These are phyloP conservation scores for Thalassaphorura encarpata DNA, from an alignment of 1,140 invertebrate genomes.

Conservation along the genomic window DNA sequence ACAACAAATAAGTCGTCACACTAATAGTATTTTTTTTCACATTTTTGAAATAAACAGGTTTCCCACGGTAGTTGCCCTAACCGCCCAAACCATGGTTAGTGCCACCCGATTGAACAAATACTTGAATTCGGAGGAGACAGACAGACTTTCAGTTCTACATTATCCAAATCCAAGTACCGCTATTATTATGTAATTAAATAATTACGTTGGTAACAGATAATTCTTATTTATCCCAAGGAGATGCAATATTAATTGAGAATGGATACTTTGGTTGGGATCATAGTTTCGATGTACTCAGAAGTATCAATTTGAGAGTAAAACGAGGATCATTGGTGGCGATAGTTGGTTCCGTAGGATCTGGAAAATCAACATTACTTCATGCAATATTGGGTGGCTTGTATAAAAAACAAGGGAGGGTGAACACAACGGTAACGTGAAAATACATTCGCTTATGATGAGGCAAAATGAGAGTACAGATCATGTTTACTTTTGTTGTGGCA, in stretches of 20 bases:
- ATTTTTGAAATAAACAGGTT: constrained; percentile 53
- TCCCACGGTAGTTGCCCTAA: constrained; percentile 38
- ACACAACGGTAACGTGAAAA: constrained; percentile 44
- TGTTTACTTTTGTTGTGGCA: too few relatives aligned
- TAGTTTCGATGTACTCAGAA: constrained; percentile 26
- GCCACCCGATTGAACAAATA: constrained; percentile 38
- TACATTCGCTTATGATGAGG: too few relatives aligned
- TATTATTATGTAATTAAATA: neutral
- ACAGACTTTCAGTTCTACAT: constrained; percentile 33
- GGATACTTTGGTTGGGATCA: constrained; percentile 62
- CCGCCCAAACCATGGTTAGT: constrained; percentile 32
- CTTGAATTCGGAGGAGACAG: constrained; percentile 36
- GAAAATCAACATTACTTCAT: constrained; percentile 43
- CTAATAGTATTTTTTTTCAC: neutral
- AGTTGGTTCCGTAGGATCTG: constrained; percentile 43
- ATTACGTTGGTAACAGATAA: too few relatives aligned
- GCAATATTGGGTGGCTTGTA: constrained; percentile 44
- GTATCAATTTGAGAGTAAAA: constrained; percentile 34
- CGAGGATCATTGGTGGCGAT: constrained; percentile 37
- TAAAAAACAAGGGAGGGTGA: constrained; percentile 44
- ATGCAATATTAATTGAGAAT: constrained; percentile 61
- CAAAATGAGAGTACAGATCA: neutral
- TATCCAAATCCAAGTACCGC: constrained; percentile 33
- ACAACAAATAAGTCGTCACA: neutral
- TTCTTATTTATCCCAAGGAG: constrained; percentile 16